These are phyloP conservation scores for Alcedo atthis DNA, from an alignment of 2,797 vertebrate genomes.

Conservation along the genomic window DNA sequence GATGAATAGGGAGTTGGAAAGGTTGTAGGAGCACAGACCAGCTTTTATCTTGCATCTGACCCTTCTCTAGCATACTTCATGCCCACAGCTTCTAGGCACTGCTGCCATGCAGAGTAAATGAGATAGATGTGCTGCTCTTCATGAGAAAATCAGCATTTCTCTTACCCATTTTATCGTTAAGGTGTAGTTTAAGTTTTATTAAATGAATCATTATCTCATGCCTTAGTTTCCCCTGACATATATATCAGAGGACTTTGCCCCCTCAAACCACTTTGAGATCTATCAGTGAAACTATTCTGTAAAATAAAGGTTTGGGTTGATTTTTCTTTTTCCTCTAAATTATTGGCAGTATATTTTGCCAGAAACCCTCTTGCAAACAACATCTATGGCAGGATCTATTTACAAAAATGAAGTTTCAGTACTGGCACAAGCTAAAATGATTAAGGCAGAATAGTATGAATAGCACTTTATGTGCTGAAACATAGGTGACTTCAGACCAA, in stretches of 20 bases:
- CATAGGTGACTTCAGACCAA: not conserved
- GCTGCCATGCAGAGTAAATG: not conserved
- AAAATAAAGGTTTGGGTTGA: not conserved
- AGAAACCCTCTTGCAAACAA: not conserved
- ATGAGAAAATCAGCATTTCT: not conserved
- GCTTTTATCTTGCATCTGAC: not conserved
- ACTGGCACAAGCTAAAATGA: not conserved
- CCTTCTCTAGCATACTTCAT: not conserved
- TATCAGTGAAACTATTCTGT: not conserved
- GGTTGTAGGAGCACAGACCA: not conserved
- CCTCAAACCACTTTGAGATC: not conserved
- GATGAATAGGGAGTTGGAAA: not conserved
- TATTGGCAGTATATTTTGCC: not conserved
- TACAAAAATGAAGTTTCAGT: not conserved
- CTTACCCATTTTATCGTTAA: not conserved
- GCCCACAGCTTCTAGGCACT: not conserved
- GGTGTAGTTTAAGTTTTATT: not conserved
- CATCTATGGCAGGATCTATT: not conserved
- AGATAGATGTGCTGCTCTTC: not conserved
- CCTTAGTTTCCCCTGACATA: not conserved
- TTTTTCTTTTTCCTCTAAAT: not conserved
- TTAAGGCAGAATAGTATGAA: not conserved
- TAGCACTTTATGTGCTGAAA: not conserved
- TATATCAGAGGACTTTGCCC: not conserved
- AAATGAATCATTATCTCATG: not conserved